A percentile compares a stretch with the other conserved stretches of the same genome.
These are phyloP conservation scores for Mungos mungo DNA, from an alignment of 2,113 vertebrate genomes.

Conservation along the genomic window DNA sequence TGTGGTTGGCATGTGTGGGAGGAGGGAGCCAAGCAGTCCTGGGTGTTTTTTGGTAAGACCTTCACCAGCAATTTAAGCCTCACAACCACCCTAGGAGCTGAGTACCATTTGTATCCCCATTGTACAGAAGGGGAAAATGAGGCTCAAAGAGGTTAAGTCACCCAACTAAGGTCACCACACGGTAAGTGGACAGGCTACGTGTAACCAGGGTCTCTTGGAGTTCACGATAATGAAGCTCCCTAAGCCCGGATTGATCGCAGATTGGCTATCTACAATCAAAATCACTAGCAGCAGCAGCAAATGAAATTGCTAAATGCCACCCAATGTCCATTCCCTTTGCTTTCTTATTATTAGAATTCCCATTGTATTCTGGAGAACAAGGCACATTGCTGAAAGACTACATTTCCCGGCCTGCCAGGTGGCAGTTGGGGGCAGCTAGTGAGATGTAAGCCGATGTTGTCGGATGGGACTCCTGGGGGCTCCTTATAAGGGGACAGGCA, in stretches of 20 bases:
- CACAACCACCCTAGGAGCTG: neutral
- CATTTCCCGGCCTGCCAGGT: conserved; percentile 1
- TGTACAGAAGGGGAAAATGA: neutral
- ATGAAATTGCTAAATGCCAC: neutral
- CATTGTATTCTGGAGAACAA: neutral
- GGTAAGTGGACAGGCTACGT: no score
- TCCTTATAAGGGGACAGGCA: neutral
- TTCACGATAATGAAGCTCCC: neutral
- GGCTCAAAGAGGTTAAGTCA: neutral
- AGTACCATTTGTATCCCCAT: neutral
- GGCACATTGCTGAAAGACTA: neutral
- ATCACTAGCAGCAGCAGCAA: neutral
- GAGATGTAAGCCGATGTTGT: neutral
- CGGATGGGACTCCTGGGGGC: neutral
- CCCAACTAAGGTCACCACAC: neutral
- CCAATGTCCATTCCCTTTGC: neutral
- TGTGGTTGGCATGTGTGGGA: neutral
- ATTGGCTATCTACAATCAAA: neutral
- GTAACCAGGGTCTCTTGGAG: neutral
- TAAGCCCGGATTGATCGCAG: neutral
- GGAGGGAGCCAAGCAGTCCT: no score
- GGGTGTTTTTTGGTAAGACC: neutral
- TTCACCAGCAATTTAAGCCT: neutral
- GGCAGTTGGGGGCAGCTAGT: neutral
- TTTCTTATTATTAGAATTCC: neutral